phyloP scores from a whole-genome alignment of 2,888 invertebrate genomes.

The Chrysina gloriosa region DNA sequence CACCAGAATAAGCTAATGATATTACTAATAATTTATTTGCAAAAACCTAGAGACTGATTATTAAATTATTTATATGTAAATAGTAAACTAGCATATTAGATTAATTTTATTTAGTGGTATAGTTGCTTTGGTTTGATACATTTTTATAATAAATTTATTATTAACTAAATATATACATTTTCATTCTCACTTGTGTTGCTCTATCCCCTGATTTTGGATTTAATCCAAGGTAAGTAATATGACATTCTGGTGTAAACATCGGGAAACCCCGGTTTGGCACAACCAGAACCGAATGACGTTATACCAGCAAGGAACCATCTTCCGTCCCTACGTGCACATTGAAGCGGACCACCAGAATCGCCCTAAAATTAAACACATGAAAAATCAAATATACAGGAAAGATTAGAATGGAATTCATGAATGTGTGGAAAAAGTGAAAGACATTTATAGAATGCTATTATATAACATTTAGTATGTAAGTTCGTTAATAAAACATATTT shows the following conservation, averaged over 20 bases:
- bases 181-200: background rate
- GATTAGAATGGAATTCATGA: too few species aligned
- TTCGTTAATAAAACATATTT: too few species aligned
- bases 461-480: too few species aligned
- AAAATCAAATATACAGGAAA: too few species aligned
- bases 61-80: slow-evolving; percentile 43
- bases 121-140: slow-evolving; percentile 40
- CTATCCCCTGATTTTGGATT: slow-evolving; percentile 57
- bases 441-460: too few species aligned
- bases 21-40: slow-evolving; percentile 43
- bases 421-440: too few species aligned
- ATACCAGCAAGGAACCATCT: slow-evolving; percentile 90
- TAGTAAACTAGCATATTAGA: slow-evolving; percentile 31
- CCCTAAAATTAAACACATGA: slow-evolving; percentile 70
- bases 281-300: slow-evolving; percentile 93
- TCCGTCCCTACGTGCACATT: slow-evolving; percentile 82
- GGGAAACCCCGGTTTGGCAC: slow-evolving; percentile 88
- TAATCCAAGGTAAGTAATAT: slow-evolving; percentile 88
- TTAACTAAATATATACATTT: slow-evolving; percentile 40
- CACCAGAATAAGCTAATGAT: slow-evolving; percentile 52
- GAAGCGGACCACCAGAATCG: slow-evolving; percentile 90
- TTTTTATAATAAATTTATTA: slow-evolving; percentile 37
- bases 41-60: slow-evolving; percentile 48
- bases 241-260: slow-evolving; percentile 89
- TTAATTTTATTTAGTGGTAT: slow-evolving; percentile 35